Conservation (phyloP, 1,140 invertebrate genomes). For the Cyclina sinensis region DNA sequence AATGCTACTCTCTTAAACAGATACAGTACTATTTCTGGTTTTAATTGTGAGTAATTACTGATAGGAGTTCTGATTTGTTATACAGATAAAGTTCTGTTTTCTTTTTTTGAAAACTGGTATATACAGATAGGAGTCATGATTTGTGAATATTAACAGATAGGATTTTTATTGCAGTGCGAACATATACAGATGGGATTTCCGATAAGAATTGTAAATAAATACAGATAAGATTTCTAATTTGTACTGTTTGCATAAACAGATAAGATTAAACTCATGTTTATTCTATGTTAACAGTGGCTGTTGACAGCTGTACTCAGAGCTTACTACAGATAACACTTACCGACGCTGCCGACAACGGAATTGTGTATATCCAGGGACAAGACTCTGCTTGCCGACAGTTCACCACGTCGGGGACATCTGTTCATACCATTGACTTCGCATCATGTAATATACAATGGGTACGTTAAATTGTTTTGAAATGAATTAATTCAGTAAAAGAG, state of each 20-base stretch:
- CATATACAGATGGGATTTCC: neutral
- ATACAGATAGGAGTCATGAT: no score
- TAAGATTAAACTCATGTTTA: neutral
- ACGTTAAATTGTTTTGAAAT: no score
- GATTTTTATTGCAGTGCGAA: no score
- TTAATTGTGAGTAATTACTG: no score
- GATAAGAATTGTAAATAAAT: neutral
- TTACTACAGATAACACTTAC: constrained; percentile 35
- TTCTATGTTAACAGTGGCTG: neutral
- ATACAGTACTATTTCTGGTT: neutral
- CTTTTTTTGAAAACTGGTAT: no score
- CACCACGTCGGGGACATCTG: constrained; percentile 33
- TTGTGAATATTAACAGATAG: no score
- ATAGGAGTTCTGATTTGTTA: no score
- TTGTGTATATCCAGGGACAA: constrained; percentile 58
- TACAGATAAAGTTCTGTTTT: no score
- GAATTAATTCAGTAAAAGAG: no score
- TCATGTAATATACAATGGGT: constrained; percentile 55
- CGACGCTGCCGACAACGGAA: constrained; percentile 54
- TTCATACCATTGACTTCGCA: constrained; percentile 37
- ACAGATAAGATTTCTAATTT: neutral
- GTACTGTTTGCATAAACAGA: neutral
- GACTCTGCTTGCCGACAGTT: constrained; percentile 48
- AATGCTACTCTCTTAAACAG: neutral
- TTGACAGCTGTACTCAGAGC: constrained; percentile 60